Evolutionary conservation across 2,797 vertebrate species (phyloP).

Genomic region (Hydrocynus forskahlii): DNA sequence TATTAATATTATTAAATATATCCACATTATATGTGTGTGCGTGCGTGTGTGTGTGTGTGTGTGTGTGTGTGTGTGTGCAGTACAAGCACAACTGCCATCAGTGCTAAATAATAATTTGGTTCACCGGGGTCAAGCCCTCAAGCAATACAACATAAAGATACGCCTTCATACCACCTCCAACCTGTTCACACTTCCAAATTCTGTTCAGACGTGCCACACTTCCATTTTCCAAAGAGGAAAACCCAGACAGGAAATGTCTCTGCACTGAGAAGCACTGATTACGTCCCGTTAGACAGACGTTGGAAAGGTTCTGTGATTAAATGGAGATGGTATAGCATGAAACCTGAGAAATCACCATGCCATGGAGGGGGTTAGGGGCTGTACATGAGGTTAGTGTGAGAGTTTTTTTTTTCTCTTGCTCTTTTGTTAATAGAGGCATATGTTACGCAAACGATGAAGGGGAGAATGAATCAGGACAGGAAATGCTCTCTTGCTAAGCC

Average conservation of each 20-base stretch:
- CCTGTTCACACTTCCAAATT: not conserved
- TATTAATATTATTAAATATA: no score
- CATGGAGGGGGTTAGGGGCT: not conserved
- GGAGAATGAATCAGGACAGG: constrained; percentile 75
- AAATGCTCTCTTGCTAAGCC: constrained; percentile 76
- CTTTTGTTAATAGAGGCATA: constrained; percentile 66
- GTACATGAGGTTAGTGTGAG: constrained; percentile 29
- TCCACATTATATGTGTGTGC: no score
- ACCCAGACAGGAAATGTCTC: not conserved
- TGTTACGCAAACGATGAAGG: constrained; percentile 69
- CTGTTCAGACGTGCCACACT: not conserved
- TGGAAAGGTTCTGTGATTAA: constrained; percentile 11
- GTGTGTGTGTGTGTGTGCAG: no score
- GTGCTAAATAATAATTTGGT: no score
- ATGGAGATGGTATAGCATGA: constrained; percentile 27
- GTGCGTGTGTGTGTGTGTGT: no score
- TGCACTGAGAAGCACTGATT: not conserved
- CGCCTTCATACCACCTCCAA: no score
- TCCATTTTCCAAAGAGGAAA: not conserved
- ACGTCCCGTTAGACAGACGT: not conserved
- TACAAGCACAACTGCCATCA: no score
- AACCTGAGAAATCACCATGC: constrained; percentile 28
- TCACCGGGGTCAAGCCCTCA: no score
- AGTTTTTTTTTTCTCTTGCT: constrained; percentile 47
- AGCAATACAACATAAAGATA: no score